Evolutionary conservation across 2,888 invertebrate genomes (phyloP).

Genomic region (Leptinotarsa haldemani): DNA sequence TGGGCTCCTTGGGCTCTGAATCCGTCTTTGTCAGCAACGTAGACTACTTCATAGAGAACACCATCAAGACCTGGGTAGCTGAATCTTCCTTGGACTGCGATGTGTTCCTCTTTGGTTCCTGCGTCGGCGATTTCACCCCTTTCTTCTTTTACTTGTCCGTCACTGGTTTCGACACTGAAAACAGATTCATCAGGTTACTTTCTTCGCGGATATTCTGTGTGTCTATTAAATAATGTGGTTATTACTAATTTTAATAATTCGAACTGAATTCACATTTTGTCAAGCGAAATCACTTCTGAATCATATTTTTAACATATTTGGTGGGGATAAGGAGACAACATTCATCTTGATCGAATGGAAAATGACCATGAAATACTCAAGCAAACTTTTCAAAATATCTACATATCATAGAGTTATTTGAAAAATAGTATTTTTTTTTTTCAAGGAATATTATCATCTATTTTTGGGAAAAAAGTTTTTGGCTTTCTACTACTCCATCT

Average conservation of each 20-base stretch:
- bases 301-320: background rate
- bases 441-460: no score
- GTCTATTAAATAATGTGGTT: no score
- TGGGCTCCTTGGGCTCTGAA: constrained; percentile 70
- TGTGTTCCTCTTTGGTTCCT: constrained; percentile 72
- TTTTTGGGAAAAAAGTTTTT: no score
- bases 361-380: background rate
- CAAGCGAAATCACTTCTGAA: background rate
- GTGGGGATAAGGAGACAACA: background rate
- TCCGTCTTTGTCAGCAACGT: constrained; percentile 73
- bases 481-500: no score
- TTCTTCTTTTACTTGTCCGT: constrained; percentile 72
- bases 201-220: no score
- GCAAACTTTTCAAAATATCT: no score
- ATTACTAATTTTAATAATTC: no score
- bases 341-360: background rate
- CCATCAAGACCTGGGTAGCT: constrained; percentile 71
- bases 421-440: no score
- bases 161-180: constrained; percentile 68
- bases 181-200: background rate
- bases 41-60: constrained; percentile 69
- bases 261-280: no score
- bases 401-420: no score
- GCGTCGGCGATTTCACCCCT: constrained; percentile 71
- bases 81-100: constrained; percentile 71